Percentiles rank a stretch among this genome's conserved stretches.
These are phyloP conservation scores for Agriopis leucophaearia DNA, from an alignment of 2,888 invertebrate species.

Conservation along the genomic window DNA sequence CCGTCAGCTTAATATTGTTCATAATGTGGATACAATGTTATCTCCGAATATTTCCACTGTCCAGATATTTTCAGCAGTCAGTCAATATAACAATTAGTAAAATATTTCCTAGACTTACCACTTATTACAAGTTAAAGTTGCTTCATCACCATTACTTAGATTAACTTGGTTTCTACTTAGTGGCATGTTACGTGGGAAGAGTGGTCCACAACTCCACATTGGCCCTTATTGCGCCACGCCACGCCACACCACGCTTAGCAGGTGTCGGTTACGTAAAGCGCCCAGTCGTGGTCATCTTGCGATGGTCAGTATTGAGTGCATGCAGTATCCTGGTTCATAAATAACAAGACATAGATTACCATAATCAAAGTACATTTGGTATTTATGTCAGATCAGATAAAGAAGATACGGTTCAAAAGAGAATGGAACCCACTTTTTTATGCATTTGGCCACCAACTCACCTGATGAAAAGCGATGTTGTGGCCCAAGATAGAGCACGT, in stretches of 20 bases:
- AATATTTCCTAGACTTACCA: neutral
- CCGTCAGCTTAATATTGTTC: no score
- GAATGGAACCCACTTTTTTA: no score
- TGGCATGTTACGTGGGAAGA: conserved; percentile 18
- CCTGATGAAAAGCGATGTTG: no score
- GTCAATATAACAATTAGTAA: no score
- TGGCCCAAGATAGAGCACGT: no score
- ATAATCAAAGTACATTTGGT: neutral
- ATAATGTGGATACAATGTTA: no score
- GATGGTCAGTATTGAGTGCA: neutral
- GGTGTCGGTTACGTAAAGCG: conserved; percentile 9
- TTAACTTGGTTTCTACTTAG: conserved; percentile 8
- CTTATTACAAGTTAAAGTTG: neutral
- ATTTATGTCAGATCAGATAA: no score
- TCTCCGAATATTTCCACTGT: no score
- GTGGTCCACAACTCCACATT: conserved; percentile 10
- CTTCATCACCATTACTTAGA: conserved; percentile 10
- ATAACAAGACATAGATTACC: neutral
- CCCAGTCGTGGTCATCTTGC: neutral
- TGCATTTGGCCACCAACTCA: no score
- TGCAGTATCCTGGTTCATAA: neutral
- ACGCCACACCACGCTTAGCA: neutral
- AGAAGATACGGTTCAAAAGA: no score
- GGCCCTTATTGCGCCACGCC: conserved; percentile 13
- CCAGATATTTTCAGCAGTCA: no score